Conservation (phyloP, 2,797 vertebrate species). For the Danio jaintianensis region DNA sequence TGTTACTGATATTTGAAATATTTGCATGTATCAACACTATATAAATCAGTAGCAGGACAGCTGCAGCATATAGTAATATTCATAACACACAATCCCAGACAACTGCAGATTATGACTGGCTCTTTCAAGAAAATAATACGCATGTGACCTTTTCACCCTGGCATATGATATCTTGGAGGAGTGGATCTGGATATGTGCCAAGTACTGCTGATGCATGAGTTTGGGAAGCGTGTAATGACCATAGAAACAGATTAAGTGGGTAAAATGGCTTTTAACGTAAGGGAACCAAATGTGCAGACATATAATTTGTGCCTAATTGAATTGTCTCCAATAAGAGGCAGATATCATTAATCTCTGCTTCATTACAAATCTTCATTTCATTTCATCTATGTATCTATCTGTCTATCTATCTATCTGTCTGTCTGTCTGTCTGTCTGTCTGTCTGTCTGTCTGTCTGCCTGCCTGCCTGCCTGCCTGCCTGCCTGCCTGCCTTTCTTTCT, state of each 20-base stretch:
- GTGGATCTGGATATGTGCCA: conserved; percentile 67
- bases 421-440: too few species aligned
- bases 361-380: too few species aligned
- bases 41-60: neutral
- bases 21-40: neutral
- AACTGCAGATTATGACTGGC: neutral
- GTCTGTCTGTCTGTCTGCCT: too few species aligned
- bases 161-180: conserved; percentile 65
- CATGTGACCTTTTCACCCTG: conserved; percentile 64
- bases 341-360: too few species aligned
- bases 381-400: too few species aligned
- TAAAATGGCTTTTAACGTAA: neutral
- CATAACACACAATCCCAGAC: conserved; percentile 1
- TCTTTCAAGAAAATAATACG: conserved; percentile 48
- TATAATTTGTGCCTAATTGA: neutral
- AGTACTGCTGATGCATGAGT: neutral
- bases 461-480: too few species aligned
- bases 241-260: neutral
- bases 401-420: too few species aligned
- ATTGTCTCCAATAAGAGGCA: too few species aligned
- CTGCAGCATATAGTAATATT: neutral
- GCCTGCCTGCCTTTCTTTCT: too few species aligned
- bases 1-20: neutral
- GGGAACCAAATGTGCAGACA: neutral
- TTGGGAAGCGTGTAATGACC: conserved; percentile 25